Percentiles rank a stretch among this genome's conserved stretches.
These are phyloP conservation scores for Panurus biarmicus DNA, from an alignment of 2,113 vertebrate genomes.

Conservation along the genomic window DNA sequence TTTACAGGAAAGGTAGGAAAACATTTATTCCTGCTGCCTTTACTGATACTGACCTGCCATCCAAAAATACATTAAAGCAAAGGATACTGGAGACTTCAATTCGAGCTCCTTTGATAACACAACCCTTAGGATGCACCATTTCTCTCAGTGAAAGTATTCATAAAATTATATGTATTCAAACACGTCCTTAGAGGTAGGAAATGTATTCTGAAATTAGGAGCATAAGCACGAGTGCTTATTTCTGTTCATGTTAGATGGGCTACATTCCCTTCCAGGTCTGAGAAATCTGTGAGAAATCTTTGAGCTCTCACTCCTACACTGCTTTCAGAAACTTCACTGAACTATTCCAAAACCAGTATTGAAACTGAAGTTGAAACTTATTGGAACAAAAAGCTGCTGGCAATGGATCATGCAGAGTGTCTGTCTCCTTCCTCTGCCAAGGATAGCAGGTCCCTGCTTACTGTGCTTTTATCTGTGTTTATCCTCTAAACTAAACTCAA, in stretches of 20 bases:
- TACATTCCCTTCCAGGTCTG: background rate
- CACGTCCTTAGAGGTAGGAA: background rate
- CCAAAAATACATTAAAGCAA: background rate
- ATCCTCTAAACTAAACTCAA: constrained; percentile 30
- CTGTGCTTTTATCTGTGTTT: constrained; percentile 45
- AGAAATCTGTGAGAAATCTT: background rate
- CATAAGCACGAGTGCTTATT: accelerated
- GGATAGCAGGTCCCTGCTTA: background rate
- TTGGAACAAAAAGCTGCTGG: background rate
- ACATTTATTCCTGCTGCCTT: background rate
- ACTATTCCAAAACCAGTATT: background rate
- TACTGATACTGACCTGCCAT: background rate
- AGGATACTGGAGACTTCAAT: background rate
- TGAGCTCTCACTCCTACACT: background rate
- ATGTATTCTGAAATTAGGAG: background rate
- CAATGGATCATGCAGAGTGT: background rate
- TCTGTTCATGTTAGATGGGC: background rate
- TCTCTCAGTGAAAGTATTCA: background rate
- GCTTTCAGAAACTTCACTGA: background rate
- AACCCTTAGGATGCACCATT: background rate
- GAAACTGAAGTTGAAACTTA: background rate
- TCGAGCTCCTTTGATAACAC: background rate
- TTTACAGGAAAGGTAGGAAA: background rate
- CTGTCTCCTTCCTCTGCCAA: constrained; percentile 1
- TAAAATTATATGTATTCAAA: background rate